Evolutionary conservation across 2,888 invertebrate genomes (phyloP), one percentile per base, ranked within the genome.

Genomic region (Sesia bembeciformis): DNA sequence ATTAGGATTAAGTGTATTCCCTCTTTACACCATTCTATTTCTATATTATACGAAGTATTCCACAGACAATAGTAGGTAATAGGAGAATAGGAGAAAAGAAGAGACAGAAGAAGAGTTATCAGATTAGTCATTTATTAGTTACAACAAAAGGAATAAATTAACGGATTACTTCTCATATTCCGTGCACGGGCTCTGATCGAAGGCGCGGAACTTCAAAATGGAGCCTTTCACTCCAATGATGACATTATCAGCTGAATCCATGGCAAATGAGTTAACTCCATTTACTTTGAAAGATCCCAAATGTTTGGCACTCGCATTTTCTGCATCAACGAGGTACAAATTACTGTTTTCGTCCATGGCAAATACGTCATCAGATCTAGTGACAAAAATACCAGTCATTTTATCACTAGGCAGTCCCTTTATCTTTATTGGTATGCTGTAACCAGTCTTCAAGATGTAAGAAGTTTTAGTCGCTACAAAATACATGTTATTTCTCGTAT

Each of bases 281-380:
- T 58, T 66, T 0, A 86, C 65, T 40, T 69, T 72, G 56, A 87
- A 86, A 0, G 72, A 66, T 0, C 88, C 88, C 1, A 88, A 54
- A 57, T 64, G 67, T 23, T 59, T 78, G 0, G 87, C 88, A 57
- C 63, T 76, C 0, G 77, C 76, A 8, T 72, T 81, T 3, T 81
- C 81, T 1, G 78, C 60, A 54, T 87, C 81, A 8, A 89, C 62
- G 3, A 68, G 40, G 49, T 78, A 89, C 7, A 87, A 54, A 60
- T 84, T 82, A 57, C 89, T 84, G 2, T 70, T 76, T 23, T 86
- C 88, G 65, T 88, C 87, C 86, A 88, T 87, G 0, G 78, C 87
- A 39, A 70, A 89, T 0, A 87, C 77, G 56, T 79, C 78, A 60
- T 84, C 84, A 0, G 84, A 80, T 50, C 81, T 70, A 51, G 80